A percentile compares a stretch with the other conserved stretches of the same genome.
These are phyloP conservation scores for Lutjanus erythropterus DNA, from an alignment of 2,113 vertebrate genomes.

Conservation along the genomic window DNA sequence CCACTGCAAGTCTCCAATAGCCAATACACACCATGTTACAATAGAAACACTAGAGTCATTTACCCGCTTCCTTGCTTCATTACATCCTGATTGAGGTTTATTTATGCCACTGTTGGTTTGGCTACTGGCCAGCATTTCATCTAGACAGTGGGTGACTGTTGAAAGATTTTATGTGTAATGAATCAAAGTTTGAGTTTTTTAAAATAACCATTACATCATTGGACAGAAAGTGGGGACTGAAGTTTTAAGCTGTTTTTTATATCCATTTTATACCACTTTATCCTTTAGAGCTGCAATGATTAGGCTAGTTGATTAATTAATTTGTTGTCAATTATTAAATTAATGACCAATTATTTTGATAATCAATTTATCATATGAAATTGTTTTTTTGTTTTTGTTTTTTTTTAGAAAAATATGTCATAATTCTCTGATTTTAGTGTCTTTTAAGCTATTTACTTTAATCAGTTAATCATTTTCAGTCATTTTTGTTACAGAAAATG, in stretches of 20 bases:
- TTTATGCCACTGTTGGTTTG: constrained; percentile 48
- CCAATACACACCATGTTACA: constrained; percentile 70
- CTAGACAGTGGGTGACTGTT: constrained; percentile 23
- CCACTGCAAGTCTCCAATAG: constrained; percentile 58
- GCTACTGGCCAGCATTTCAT: constrained; percentile 34
- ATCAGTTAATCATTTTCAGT: too few relatives aligned
- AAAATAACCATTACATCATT: neutral
- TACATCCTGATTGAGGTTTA: constrained; percentile 49
- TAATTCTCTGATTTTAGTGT: too few relatives aligned
- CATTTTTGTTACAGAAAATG: too few relatives aligned
- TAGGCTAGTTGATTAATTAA: too few relatives aligned
- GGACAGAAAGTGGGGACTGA: neutral
- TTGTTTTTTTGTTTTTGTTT: too few relatives aligned
- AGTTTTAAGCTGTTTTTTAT: neutral
- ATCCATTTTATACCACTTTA: neutral
- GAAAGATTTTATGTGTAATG: neutral
- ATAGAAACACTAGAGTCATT: constrained; percentile 71
- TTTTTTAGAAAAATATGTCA: too few relatives aligned
- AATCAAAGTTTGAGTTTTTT: neutral
- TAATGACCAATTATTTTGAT: too few relatives aligned
- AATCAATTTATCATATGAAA: too few relatives aligned
- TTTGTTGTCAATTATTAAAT: too few relatives aligned
- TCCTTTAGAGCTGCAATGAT: too few relatives aligned
- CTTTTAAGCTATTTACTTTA: too few relatives aligned
- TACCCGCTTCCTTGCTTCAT: constrained; percentile 63